Evolutionary conservation across 23 tunicate species (phyloP).

Genomic region (Styela clava): DNA sequence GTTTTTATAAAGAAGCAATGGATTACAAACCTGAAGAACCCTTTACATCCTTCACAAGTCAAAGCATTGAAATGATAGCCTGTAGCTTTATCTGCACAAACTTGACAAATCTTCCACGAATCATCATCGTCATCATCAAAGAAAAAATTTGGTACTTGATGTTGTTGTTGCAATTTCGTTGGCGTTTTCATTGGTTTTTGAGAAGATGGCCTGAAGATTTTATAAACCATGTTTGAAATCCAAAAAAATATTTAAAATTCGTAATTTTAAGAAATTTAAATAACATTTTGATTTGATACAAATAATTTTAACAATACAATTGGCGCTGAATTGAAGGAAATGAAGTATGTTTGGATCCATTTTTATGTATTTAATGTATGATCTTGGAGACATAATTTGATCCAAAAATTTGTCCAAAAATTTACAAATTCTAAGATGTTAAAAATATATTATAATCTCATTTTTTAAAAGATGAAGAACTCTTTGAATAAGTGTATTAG

Average conservation of each 20-base stretch:
- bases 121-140: conserved; percentile 84
- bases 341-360: too few relatives aligned
- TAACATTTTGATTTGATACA: background rate
- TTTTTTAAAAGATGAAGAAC: too few relatives aligned
- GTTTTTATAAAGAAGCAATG: too few relatives aligned
- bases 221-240: background rate
- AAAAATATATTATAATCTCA: too few relatives aligned
- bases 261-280: background rate
- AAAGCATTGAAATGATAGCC: conserved; percentile 96
- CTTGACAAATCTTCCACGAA: conserved; percentile 94
- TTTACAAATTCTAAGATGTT: too few relatives aligned
- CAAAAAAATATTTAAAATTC: background rate
- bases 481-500: too few relatives aligned
- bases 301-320: background rate
- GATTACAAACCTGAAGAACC: conserved; percentile 83
- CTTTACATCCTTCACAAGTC: conserved; percentile 97
- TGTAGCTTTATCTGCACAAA: conserved; percentile 91
- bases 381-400: too few relatives aligned
- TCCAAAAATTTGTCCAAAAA: too few relatives aligned
- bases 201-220: conserved; percentile 4
- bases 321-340: background rate
- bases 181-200: conserved; percentile 4
- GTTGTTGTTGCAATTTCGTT: background rate
- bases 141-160: background rate
- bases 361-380: too few relatives aligned